Evolutionary conservation across 2,888 invertebrate genomes (phyloP).

Genomic region (Dryobota labecula): DNA sequence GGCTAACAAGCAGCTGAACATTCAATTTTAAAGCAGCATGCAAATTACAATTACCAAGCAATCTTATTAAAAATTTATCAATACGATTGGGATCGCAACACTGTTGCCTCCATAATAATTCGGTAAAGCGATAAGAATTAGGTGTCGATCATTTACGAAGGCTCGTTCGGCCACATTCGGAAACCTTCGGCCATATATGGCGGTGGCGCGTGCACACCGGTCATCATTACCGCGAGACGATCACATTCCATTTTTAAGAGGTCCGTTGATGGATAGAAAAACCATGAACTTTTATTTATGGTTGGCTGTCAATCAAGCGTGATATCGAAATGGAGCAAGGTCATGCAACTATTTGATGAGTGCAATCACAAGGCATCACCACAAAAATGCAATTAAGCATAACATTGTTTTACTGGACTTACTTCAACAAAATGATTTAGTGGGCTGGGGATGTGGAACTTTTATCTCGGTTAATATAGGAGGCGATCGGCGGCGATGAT

Average conservation of each 20-base stretch:
- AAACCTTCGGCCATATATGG: slow-evolving; percentile 74
- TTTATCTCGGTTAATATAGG: no score
- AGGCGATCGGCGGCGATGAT: no score
- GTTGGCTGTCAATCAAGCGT: slow-evolving; percentile 39
- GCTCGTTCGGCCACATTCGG: slow-evolving; percentile 61
- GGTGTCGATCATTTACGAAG: slow-evolving; percentile 82
- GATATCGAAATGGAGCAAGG: slow-evolving; percentile 18
- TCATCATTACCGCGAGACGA: slow-evolving; percentile 73
- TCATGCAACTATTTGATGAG: not conserved
- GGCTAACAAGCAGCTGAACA: slow-evolving; percentile 33
- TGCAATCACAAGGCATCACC: no score
- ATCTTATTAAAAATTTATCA: slow-evolving; percentile 26
- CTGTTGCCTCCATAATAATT: slow-evolving; percentile 62
- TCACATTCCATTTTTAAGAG: slow-evolving; percentile 69
- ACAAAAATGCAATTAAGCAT: not conserved
- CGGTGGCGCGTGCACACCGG: slow-evolving; percentile 76
- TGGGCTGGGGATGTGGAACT: no score
- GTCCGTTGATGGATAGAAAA: slow-evolving; percentile 48
- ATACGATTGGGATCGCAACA: slow-evolving; percentile 15
- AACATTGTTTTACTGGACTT: not conserved
- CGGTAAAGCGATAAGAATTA: slow-evolving; percentile 75
- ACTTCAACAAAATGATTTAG: no score
- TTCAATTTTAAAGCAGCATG: slow-evolving; percentile 32
- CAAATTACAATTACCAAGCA: slow-evolving; percentile 38
- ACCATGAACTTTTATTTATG: slow-evolving; percentile 50